Evolutionary conservation across 2,888 invertebrate genomes (phyloP).

Genomic region (Stenurella melanura): DNA sequence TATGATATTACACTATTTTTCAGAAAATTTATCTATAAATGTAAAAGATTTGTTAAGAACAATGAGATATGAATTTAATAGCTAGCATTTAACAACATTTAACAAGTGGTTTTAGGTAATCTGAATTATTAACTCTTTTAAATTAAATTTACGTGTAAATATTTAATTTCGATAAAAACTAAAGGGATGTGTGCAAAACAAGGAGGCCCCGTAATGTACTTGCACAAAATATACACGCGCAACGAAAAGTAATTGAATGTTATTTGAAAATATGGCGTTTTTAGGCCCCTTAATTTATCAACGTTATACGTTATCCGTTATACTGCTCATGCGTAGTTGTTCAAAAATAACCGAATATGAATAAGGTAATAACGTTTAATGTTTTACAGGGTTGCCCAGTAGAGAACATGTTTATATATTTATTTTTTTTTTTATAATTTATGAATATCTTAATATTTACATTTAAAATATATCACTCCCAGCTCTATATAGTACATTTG

Average conservation of each 20-base stretch:
- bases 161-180: constrained; percentile 46
- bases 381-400: too few relatives aligned
- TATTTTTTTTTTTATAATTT: too few relatives aligned
- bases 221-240: background rate
- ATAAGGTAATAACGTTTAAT: too few relatives aligned
- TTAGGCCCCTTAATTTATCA: too few relatives aligned
- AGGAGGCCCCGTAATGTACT: constrained; percentile 9
- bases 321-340: too few relatives aligned
- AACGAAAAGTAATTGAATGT: background rate
- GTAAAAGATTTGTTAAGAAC: constrained; percentile 24
- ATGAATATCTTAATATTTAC: too few relatives aligned
- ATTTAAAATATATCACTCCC: too few relatives aligned
- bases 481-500: too few relatives aligned
- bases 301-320: too few relatives aligned
- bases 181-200: constrained; percentile 47
- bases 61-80: constrained; percentile 34
- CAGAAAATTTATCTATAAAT: constrained; percentile 11
- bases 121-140: constrained; percentile 15
- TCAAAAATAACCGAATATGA: too few relatives aligned
- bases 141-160: constrained; percentile 34
- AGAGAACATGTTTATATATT: too few relatives aligned
- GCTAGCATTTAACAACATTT: background rate
- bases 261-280: too few relatives aligned
- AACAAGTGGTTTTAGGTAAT: constrained; percentile 30
- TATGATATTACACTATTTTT: constrained; percentile 2